Percentiles rank a stretch among this genome's conserved stretches.
These are phyloP conservation scores for Drosophila stalkeri DNA, from an alignment of 2,888 invertebrate genomes.

Conservation along the genomic window DNA sequence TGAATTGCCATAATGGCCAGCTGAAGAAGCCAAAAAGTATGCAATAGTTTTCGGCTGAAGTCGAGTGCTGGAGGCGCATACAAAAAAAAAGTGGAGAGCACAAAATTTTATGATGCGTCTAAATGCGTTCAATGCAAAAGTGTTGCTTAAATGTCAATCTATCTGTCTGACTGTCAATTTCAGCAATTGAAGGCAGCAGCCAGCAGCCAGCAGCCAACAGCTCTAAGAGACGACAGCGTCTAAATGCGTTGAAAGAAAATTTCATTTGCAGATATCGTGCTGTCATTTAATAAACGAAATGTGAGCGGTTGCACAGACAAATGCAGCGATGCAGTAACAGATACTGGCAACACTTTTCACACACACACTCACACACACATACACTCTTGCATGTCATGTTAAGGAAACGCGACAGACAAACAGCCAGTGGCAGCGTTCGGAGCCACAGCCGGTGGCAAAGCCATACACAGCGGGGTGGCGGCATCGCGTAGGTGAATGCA, in stretches of 20 bases:
- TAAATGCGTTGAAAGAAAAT: constrained; percentile 81
- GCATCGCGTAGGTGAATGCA: constrained; percentile 83
- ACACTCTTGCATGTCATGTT: constrained; percentile 51
- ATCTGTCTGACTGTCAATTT: constrained; percentile 80
- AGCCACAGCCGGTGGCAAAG: constrained; percentile 55
- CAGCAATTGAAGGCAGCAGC: constrained; percentile 72
- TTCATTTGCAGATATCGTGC: constrained; percentile 85
- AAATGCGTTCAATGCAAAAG: constrained; percentile 77
- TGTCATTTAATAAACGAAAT: constrained; percentile 84
- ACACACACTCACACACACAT: constrained; percentile 38
- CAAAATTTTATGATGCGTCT: constrained; percentile 81
- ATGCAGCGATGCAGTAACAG: constrained; percentile 80
- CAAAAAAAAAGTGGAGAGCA: constrained; percentile 61
- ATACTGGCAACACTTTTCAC: constrained; percentile 79
- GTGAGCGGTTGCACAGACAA: constrained; percentile 70
- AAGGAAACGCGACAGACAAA: constrained; percentile 67
- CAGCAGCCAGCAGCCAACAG: constrained; percentile 10
- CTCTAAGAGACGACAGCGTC: constrained; percentile 52
- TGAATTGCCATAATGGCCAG: constrained; percentile 40
- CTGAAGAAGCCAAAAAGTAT: constrained; percentile 69
- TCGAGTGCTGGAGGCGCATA: constrained; percentile 56
- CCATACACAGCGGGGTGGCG: constrained; percentile 63
- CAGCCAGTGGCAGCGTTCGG: constrained; percentile 21
- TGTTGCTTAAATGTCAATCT: constrained; percentile 82
- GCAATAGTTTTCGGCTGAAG: constrained; percentile 54